Evolutionary conservation across 2,113 vertebrate genomes (phyloP).

Genomic region (Cephalopterus ornatus): DNA sequence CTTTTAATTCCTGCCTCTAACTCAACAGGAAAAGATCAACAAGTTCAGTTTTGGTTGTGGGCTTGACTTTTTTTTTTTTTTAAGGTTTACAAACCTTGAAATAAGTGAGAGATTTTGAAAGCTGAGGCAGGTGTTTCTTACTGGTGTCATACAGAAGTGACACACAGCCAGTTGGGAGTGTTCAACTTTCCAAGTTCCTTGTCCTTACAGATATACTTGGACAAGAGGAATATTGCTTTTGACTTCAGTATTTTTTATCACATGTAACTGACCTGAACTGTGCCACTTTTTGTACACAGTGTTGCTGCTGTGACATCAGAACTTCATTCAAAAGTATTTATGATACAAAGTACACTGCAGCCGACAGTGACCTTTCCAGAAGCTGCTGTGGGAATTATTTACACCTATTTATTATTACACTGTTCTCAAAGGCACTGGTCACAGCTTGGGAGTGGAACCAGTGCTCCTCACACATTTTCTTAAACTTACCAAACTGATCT

Average conservation of each 20-base stretch:
- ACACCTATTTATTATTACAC: rapidly evolving
- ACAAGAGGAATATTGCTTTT: background rate
- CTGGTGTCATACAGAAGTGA: background rate
- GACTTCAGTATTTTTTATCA: background rate
- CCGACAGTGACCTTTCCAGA: background rate
- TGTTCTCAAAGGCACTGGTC: background rate
- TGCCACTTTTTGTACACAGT: background rate
- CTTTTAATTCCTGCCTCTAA: background rate
- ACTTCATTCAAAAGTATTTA: background rate
- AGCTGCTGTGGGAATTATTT: background rate
- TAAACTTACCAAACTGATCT: background rate
- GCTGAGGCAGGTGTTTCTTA: background rate
- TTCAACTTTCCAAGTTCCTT: background rate
- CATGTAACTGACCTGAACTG: background rate
- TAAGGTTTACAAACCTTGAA: background rate
- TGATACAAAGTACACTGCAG: background rate
- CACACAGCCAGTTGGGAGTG: background rate
- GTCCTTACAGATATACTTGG: background rate
- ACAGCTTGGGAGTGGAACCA: background rate
- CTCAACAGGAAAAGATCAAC: background rate
- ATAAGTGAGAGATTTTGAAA: background rate
- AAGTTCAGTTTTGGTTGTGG: background rate
- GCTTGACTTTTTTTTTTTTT: background rate
- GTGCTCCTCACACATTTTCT: background rate
- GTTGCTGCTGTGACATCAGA: background rate